Base-by-base conservation (phyloP, 1,140 invertebrate species). In the Apis laboriosa region DNA sequence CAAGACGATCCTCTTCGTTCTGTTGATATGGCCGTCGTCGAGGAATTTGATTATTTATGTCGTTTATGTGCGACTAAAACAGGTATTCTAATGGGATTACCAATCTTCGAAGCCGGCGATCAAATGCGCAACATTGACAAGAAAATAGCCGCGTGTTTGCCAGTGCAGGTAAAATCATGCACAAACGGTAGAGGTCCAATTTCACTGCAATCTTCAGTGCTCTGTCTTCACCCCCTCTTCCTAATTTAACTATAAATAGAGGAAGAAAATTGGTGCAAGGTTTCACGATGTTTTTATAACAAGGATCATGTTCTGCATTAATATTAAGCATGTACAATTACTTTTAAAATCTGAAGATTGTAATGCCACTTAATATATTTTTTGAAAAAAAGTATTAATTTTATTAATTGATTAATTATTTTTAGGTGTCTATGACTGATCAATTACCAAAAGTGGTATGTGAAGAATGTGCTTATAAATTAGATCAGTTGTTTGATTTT, bases 401-500 rank as follows among this genome's bases (percentile, higher is more conserved):
- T 85, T 80, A 34, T 76, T 79, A 74, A 66, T 53, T 70, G 21
- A 61, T 61, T 80, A 49, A 56, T 71, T 66, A 70, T 86, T 92
- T 90, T 89, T 84, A 96, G 95, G 94, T 96, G 19, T 94, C 94
- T n/a, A 92, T 95, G 88, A 92, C 91, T 21, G 95, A 96, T 90
- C 94, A 95, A 76, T 88, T 96, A 34, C 95, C 95, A 49, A 96
- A 96, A 93, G 93, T 95, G 83, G 92, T 96, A 5, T 96, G 95
- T 84, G 94, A 95, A 77, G 94, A 95, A 61, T 96, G 95, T 89
- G 93, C 95, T 34, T 95, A 93, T 74, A 96, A 96, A 90, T 81
- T 96, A 53, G 95, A 96, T 84, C 92, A 95, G 68, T 88, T 96
- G 28, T 95, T 94, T 91, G 95, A 96, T 70, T 96, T 96, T 91